phyloP scores from a whole-genome alignment of 1,140 invertebrate genomes.

The Contarinia nasturtii region DNA sequence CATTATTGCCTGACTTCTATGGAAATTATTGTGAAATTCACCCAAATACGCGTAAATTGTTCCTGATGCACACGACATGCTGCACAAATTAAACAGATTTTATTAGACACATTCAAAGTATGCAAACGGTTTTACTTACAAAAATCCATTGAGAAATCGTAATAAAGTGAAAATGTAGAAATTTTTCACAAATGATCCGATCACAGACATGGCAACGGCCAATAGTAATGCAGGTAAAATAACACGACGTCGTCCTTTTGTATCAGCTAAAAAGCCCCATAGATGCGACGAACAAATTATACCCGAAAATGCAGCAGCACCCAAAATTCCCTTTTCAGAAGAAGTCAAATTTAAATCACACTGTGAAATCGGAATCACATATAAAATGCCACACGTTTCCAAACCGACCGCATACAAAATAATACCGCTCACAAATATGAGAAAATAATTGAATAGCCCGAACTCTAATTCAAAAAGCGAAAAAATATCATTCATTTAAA shows the following conservation, averaged over 20 bases:
- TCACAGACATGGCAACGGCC: slow-evolving; percentile 38
- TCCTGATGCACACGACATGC: slow-evolving; percentile 40
- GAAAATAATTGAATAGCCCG: slow-evolving; percentile 39
- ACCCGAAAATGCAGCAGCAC: slow-evolving; percentile 40
- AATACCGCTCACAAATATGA: slow-evolving; percentile 32
- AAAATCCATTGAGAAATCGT: slow-evolving; percentile 46
- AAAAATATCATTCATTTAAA: no score
- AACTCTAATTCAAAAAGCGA: slow-evolving; percentile 14
- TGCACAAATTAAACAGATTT: no score
- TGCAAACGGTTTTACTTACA: slow-evolving; percentile 31
- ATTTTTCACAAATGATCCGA: slow-evolving; percentile 42
- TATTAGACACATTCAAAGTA: neutral
- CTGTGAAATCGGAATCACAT: slow-evolving; percentile 37
- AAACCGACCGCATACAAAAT: slow-evolving; percentile 34
- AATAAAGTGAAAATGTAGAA: slow-evolving; percentile 40
- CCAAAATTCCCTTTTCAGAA: slow-evolving; percentile 37
- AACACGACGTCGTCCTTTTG: slow-evolving; percentile 41
- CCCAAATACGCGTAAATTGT: slow-evolving; percentile 44
- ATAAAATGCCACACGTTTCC: slow-evolving; percentile 38
- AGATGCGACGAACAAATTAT: slow-evolving; percentile 32
- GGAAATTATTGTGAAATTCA: slow-evolving; percentile 36
- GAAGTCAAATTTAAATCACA: slow-evolving; percentile 34
- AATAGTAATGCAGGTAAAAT: slow-evolving; percentile 43
- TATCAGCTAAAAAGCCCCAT: slow-evolving; percentile 61
- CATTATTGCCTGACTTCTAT: slow-evolving; percentile 25